These are phyloP conservation scores for Prionace glauca DNA, from an alignment of 2,797 vertebrate species.

Conservation along the genomic window DNA sequence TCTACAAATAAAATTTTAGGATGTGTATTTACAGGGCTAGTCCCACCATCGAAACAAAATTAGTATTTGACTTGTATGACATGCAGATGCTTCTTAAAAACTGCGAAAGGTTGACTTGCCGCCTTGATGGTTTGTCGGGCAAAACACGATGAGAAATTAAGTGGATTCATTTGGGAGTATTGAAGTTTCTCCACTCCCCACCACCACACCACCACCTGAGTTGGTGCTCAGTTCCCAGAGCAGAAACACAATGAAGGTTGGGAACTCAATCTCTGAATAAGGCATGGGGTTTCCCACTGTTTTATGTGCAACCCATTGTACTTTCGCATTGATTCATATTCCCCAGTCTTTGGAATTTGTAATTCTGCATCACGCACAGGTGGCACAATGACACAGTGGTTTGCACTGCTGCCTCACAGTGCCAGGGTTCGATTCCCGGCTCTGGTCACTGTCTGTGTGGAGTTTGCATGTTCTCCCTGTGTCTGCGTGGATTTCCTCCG, in stretches of 20 bases:
- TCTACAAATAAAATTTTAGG: slow-evolving; percentile 27
- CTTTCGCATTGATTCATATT: not conserved
- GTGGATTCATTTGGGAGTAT: not conserved
- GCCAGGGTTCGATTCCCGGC: too few relatives aligned
- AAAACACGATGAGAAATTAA: not conserved
- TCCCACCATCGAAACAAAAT: not conserved
- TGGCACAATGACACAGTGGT: too few relatives aligned
- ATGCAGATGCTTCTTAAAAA: not conserved
- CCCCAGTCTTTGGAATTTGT: not conserved
- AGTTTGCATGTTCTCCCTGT: too few relatives aligned
- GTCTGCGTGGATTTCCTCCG: too few relatives aligned
- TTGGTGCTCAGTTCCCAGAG: not conserved
- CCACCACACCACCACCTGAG: not conserved
- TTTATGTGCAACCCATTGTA: not conserved
- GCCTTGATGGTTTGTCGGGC: not conserved
- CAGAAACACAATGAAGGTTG: not conserved
- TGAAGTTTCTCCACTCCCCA: not conserved
- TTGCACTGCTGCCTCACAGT: too few relatives aligned
- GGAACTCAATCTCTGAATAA: not conserved
- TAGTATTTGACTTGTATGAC: not conserved
- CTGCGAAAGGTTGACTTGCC: not conserved
- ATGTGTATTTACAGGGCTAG: slow-evolving; percentile 10
- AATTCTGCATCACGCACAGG: not conserved
- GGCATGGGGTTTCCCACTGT: not conserved
- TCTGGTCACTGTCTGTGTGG: too few relatives aligned